Percentiles rank a stretch among this genome's conserved stretches.
Conservation (phyloP, 2,113 vertebrate genomes). For the Chroicocephalus ridibundus region DNA sequence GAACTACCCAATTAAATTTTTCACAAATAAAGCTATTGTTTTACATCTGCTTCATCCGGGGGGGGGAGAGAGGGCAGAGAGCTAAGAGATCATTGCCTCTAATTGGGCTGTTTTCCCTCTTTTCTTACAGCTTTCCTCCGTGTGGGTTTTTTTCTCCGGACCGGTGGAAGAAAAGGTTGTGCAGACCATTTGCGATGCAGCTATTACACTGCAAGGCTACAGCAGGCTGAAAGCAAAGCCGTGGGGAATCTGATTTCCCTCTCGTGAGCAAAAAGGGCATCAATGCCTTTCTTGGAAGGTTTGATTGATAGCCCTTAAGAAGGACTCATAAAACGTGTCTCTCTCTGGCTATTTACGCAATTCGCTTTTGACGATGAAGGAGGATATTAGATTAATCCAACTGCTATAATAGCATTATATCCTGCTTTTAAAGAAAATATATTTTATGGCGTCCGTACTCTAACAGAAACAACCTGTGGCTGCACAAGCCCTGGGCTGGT, state of each 20-base stretch:
- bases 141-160: not conserved
- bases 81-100: slow-evolving; percentile 14
- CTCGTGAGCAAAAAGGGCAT: slow-evolving; percentile 24
- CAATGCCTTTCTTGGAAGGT: not conserved
- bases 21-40: slow-evolving; percentile 63
- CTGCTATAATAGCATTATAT: slow-evolving; percentile 40
- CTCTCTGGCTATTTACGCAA: slow-evolving; percentile 53
- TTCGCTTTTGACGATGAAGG: slow-evolving; percentile 43
- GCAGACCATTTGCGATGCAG: not conserved
- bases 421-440: slow-evolving; percentile 29
- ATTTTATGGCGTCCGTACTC: not conserved
- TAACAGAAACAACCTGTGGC: not conserved
- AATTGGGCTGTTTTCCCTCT: slow-evolving; percentile 36
- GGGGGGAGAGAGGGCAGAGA: not conserved
- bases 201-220: not conserved
- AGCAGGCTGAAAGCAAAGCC: slow-evolving; percentile 23
- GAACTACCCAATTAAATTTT: slow-evolving; percentile 61
- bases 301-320: slow-evolving; percentile 43
- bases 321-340: slow-evolving; percentile 15
- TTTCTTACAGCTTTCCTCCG: not conserved
- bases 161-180: not conserved
- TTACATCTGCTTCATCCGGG: slow-evolving; percentile 16
- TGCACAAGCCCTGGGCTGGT: not conserved
- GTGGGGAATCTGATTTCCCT: slow-evolving; percentile 31
- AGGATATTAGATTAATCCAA: slow-evolving; percentile 58